phyloP scores from a whole-genome alignment of 2,113 vertebrate species.

The Calypte anna region DNA sequence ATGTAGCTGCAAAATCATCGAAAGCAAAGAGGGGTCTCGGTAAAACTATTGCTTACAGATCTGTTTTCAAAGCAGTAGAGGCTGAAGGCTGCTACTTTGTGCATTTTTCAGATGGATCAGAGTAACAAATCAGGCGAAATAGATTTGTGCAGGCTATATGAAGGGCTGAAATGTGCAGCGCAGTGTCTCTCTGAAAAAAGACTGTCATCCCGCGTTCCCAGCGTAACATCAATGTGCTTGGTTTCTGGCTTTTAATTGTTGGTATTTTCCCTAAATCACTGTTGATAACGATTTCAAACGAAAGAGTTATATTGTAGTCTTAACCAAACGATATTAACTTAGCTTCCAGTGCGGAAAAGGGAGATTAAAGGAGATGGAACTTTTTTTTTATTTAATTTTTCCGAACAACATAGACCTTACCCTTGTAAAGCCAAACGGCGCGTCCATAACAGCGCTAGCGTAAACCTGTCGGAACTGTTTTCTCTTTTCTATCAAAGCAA shows the following conservation, averaged over 20 bases:
- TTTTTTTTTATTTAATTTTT: no score
- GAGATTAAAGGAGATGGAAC: neutral
- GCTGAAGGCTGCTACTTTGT: neutral
- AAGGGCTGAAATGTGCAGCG: neutral
- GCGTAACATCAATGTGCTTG: neutral
- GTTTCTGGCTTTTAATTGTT: neutral
- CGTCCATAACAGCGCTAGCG: neutral
- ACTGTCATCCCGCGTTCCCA: neutral
- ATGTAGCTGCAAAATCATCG: neutral
- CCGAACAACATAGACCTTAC: neutral
- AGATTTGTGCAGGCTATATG: neutral
- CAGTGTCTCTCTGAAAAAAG: neutral
- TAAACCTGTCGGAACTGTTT: neutral
- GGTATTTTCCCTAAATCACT: neutral
- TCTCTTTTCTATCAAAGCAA: neutral
- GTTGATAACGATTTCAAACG: neutral
- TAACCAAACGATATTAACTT: neutral
- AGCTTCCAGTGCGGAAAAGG: neutral
- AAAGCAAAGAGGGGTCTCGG: neutral
- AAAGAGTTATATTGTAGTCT: neutral
- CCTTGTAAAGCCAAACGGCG: neutral
- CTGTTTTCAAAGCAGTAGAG: neutral
- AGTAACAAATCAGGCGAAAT: neutral
- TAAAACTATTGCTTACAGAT: neutral
- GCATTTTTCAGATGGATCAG: neutral